Base-by-base conservation (phyloP, 2,888 invertebrate species). In the Tinea semifulvella region DNA sequence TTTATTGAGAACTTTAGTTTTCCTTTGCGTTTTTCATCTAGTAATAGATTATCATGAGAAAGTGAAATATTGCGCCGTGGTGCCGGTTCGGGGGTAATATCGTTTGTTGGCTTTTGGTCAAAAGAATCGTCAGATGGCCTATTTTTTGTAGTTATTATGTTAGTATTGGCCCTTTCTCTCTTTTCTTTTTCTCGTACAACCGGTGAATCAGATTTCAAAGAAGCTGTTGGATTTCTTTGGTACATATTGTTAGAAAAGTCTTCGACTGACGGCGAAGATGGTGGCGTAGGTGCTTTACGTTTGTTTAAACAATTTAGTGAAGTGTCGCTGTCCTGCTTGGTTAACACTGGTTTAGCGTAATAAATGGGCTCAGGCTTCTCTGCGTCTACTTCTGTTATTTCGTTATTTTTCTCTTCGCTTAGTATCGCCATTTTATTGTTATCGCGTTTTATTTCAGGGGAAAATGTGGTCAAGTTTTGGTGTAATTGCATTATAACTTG, bases 271-370 rank as follows among this genome's bases (percentile, higher is more conserved):
- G 81, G 73, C 2, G 77, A 71, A 5, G 75, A 65, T 36, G 90
- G 92, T 13, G 92, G 91, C 56, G 88, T 88, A 0, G 92, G 92
- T 1, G 92, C 92, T 67, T 89, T 86, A 42, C 91, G 82, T 66
- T 92, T 92, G 56, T 85, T 85, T 11, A 85, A 66, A 53, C 81
- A 80, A 47, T 74, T 79, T 6, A 82, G 71, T 7, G 83, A 84
- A 13, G 82, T 73, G 51, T 81, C 83, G 47, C 84, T 84, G 52
- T 85, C 85, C 56, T 84, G 84, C 59, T 85, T 85, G 10, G 76
- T 74, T 35, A 80, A 60, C 52, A 76, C 81, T 50, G 75, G 79
- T 58, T 82, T 79, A 19, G 76, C 76, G 52, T 74, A 73, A 56
- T 76, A 74, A 49, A 73, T 62, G 5, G 74, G 58, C 54, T 79